Evolutionary conservation across 2,113 vertebrate genomes (phyloP).

Genomic region (Microcebus lehilahytsara): DNA sequence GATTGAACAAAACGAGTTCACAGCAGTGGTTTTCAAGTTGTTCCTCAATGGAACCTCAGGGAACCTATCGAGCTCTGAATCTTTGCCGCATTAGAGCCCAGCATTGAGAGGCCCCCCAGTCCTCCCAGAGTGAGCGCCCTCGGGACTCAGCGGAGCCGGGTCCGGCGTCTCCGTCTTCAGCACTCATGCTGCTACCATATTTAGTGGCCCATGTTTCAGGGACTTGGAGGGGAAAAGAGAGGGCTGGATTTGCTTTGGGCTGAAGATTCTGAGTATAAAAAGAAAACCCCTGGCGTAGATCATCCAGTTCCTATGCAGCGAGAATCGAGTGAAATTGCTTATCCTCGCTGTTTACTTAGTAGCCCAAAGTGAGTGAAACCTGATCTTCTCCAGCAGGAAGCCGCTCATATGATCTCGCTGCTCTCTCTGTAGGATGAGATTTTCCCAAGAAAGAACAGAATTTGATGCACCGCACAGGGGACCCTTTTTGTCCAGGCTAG

Average conservation of each 20-base stretch:
- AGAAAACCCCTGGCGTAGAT: background rate
- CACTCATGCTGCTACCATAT: background rate
- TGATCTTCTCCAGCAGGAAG: constrained; percentile 34
- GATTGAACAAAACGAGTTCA: background rate
- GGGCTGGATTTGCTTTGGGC: background rate
- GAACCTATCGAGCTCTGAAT: background rate
- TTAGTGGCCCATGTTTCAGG: background rate
- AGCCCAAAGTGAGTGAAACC: background rate
- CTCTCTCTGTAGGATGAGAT: constrained; percentile 31
- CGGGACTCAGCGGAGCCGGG: background rate
- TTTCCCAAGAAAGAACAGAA: background rate
- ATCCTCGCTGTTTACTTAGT: background rate
- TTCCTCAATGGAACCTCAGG: background rate
- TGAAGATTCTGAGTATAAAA: background rate
- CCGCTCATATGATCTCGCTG: background rate
- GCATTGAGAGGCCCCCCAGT: background rate
- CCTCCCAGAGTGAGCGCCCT: background rate
- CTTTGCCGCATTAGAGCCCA: background rate
- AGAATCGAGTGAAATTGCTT: constrained; percentile 4
- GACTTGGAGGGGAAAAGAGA: background rate
- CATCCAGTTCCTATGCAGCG: background rate
- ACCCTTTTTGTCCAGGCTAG: background rate
- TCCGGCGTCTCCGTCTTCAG: background rate
- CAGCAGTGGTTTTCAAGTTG: background rate
- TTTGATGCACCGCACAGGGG: background rate